phyloP scores from a whole-genome alignment of 2,888 invertebrate species.

The Tinea pellionella region DNA sequence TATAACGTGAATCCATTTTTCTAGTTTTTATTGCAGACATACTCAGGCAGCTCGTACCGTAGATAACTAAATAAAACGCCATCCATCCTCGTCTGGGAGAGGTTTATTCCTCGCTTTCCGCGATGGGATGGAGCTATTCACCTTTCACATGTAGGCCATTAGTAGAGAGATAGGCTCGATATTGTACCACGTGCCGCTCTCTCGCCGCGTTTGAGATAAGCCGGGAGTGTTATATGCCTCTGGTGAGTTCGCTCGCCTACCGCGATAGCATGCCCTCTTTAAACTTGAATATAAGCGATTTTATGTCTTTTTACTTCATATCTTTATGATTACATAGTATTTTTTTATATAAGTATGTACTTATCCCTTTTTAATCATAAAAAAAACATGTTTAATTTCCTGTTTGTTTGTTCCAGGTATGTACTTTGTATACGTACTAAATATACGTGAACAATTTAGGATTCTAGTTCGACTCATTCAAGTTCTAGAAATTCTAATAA shows the following conservation, averaged over 20 bases:
- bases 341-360: too few species aligned
- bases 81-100: slow-evolving; percentile 33
- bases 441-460: background rate
- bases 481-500: too few species aligned
- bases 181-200: slow-evolving; percentile 13
- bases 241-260: slow-evolving; percentile 28
- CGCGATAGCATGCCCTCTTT: slow-evolving; percentile 27
- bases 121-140: slow-evolving; percentile 49
- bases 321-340: background rate
- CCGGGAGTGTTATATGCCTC: slow-evolving; percentile 46
- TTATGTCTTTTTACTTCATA: slow-evolving; percentile 1
- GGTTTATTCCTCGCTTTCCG: slow-evolving; percentile 36
- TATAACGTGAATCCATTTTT: background rate
- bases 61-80: slow-evolving; percentile 35
- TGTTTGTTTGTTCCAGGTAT: too few species aligned
- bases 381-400: background rate
- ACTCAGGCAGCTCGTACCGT: slow-evolving; percentile 15
- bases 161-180: slow-evolving; percentile 54
- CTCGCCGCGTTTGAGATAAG: slow-evolving; percentile 46
- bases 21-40: slow-evolving; percentile 3
- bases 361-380: too few species aligned
- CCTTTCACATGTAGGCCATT: slow-evolving; percentile 61
- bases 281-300: slow-evolving; percentile 12
- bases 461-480: background rate
- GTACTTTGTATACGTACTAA: too few species aligned